A percentile compares a stretch with the other conserved stretches of the same genome.
These are phyloP conservation scores for Synanthedon formicaeformis DNA, from an alignment of 2,888 invertebrate genomes.

Conservation along the genomic window DNA sequence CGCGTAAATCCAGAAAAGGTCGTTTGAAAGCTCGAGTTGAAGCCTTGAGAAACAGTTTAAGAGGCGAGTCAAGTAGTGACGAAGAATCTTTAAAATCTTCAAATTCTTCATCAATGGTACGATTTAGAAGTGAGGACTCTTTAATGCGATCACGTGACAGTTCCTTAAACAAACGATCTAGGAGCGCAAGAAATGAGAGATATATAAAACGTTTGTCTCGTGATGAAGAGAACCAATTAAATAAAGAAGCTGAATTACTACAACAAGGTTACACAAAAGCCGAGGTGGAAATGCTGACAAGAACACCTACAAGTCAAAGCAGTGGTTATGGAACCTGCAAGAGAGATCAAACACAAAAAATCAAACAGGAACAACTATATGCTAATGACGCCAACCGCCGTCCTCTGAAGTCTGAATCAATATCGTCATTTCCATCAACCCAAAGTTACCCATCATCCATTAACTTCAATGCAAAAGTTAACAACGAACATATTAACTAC, in stretches of 20 bases:
- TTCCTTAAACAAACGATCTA: constrained; percentile 73
- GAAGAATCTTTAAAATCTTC: constrained; percentile 78
- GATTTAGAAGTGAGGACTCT: constrained; percentile 78
- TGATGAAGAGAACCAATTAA: constrained; percentile 73
- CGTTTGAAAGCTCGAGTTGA: constrained; percentile 76
- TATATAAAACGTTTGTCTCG: constrained; percentile 81
- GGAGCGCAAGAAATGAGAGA: constrained; percentile 83
- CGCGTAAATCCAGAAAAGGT: constrained; percentile 69
- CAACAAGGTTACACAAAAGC: constrained; percentile 64
- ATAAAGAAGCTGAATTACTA: constrained; percentile 65
- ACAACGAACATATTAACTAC: constrained; percentile 66
- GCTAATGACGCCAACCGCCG: constrained; percentile 40
- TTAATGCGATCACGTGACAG: constrained; percentile 71
- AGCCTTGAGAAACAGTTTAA: constrained; percentile 73
- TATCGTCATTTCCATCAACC: constrained; percentile 65
- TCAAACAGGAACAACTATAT: constrained; percentile 39
- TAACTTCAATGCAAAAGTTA: constrained; percentile 67
- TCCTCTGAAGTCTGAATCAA: constrained; percentile 59
- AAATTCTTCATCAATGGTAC: constrained; percentile 74
- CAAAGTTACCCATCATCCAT: constrained; percentile 67
- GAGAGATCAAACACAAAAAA: constrained; percentile 59
- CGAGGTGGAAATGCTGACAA: constrained; percentile 65
- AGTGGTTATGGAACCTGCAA: constrained; percentile 62
- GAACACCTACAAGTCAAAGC: constrained; percentile 66
- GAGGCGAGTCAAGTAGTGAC: constrained; percentile 76